A percentile compares a stretch with the other conserved stretches of the same genome.
Evolutionary conservation across 1,140 invertebrate species (phyloP).

Genomic region (Eumeta japonica): DNA sequence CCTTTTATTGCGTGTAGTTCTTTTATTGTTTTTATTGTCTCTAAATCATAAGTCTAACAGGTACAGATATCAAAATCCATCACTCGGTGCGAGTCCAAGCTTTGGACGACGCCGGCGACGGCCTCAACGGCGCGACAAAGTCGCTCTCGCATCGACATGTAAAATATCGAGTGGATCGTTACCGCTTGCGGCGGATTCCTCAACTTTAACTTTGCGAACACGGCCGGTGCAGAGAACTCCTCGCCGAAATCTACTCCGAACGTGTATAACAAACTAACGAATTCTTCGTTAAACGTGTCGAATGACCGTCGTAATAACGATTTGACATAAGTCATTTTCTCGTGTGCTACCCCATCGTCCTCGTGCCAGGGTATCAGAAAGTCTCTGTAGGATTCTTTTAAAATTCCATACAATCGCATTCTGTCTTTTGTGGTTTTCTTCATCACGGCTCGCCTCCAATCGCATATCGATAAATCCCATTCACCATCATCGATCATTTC

Average conservation of each 20-base stretch:
- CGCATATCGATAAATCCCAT: conserved; percentile 38
- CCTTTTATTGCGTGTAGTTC: too few species aligned
- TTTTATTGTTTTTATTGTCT: too few species aligned
- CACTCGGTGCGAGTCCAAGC: conserved; percentile 40
- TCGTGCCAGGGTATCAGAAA: conserved; percentile 40
- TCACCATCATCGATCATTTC: conserved; percentile 26
- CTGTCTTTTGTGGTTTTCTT: conserved; percentile 36
- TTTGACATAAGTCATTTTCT: conserved; percentile 29
- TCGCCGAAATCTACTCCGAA: too few species aligned
- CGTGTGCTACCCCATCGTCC: conserved; percentile 21
- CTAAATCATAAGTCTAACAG: too few species aligned
- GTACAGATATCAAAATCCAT: conserved; percentile 45
- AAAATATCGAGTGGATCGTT: conserved; percentile 27
- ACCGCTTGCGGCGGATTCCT: too few species aligned
- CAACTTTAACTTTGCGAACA: too few species aligned
- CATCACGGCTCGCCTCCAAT: conserved; percentile 38
- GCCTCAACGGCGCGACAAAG: conserved; percentile 25
- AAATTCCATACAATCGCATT: conserved; percentile 34
- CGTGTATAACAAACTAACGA: too few species aligned
- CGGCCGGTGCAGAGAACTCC: too few species aligned
- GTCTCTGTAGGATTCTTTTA: conserved; percentile 26
- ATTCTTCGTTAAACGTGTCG: conserved; percentile 32
- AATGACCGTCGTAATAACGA: conserved; percentile 26
- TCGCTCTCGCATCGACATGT: conserved; percentile 28
- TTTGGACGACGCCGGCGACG: conserved; percentile 33